A percentile compares a stretch with the other conserved stretches of the same genome.
Conservation (phyloP, 2,113 vertebrate species). For the Vulpes lagopus region DNA sequence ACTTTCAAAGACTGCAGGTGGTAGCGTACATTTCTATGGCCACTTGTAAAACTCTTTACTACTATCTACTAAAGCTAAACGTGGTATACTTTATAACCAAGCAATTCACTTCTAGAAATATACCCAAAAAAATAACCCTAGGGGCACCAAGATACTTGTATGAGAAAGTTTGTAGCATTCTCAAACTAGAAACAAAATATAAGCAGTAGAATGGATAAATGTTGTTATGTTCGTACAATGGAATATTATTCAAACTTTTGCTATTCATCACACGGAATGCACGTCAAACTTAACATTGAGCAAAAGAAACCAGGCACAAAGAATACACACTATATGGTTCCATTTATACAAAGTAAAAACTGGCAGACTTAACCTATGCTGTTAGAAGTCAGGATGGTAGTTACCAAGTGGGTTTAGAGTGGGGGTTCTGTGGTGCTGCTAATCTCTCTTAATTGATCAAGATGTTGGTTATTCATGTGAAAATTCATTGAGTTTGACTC, state of each 20-base stretch:
- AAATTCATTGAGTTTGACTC: background rate
- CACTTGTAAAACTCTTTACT: background rate
- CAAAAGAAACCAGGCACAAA: background rate
- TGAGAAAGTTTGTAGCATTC: background rate
- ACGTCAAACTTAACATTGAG: background rate
- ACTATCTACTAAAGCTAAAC: background rate
- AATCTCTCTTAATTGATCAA: background rate
- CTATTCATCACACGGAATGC: background rate
- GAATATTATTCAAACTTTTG: background rate
- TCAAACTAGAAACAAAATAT: background rate
- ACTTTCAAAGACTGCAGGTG: background rate
- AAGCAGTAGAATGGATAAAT: background rate
- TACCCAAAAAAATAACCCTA: background rate
- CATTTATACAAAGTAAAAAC: background rate
- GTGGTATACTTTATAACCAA: background rate
- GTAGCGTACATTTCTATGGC: background rate
- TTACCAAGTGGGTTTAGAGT: background rate
- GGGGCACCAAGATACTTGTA: background rate
- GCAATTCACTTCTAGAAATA: background rate
- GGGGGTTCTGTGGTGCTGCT: background rate
- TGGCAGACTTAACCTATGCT: background rate
- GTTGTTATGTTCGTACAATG: background rate
- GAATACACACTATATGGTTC: background rate
- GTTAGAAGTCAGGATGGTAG: background rate
- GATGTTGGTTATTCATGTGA: background rate